Evolutionary conservation across 2,797 vertebrate species (phyloP).

Genomic region (Momotus momota): DNA sequence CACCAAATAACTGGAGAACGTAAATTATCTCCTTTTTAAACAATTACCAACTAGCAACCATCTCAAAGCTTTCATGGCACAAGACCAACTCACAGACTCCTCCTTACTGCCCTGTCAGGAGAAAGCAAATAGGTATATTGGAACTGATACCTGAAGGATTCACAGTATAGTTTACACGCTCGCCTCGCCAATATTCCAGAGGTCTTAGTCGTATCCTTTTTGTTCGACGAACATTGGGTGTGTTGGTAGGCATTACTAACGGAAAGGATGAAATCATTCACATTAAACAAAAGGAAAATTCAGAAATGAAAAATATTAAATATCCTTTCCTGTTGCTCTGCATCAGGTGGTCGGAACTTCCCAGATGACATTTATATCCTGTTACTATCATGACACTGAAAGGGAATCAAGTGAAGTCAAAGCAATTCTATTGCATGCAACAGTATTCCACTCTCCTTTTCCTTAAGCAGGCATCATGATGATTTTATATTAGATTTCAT

Average conservation of each 20-base stretch:
- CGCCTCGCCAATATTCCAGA: constrained; percentile 83
- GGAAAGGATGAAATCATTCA: neutral
- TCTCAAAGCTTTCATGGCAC: neutral
- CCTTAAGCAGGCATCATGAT: neutral
- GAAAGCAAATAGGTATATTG: neutral
- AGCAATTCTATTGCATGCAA: neutral
- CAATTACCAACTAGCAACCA: neutral
- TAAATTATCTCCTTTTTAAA: neutral
- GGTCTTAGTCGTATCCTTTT: constrained; percentile 76
- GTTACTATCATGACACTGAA: neutral
- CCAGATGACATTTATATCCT: neutral
- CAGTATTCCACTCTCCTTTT: neutral
- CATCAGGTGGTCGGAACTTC: neutral
- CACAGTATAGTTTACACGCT: constrained; percentile 65
- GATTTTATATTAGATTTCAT: neutral
- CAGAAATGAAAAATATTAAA: neutral
- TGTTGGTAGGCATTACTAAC: constrained; percentile 75
- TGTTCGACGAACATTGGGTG: constrained; percentile 78
- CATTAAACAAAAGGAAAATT: neutral
- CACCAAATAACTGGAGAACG: neutral
- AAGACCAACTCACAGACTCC: neutral
- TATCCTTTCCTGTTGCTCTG: neutral
- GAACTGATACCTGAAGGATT: constrained; percentile 68
- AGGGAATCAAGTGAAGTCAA: neutral
- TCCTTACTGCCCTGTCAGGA: neutral